phyloP scores from a whole-genome alignment of 2,888 invertebrate species.

The Chrysina gloriosa region DNA sequence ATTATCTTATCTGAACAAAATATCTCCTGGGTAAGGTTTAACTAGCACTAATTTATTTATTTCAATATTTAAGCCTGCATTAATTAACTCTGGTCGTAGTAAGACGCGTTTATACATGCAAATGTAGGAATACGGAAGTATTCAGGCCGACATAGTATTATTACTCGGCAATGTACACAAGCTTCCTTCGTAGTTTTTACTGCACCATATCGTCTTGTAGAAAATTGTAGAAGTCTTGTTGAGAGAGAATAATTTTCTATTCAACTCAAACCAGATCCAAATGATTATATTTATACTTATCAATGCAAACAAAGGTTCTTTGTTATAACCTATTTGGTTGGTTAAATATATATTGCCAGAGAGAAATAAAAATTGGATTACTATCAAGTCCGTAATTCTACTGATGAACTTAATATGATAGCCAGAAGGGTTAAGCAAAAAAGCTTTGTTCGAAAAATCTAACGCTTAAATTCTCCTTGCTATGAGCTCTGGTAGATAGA shows the following conservation, averaged over 20 bases:
- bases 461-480: too few species aligned
- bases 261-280: too few species aligned
- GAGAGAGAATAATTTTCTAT: neutral
- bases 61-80: conserved; percentile 41
- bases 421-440: too few species aligned
- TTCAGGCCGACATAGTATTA: neutral
- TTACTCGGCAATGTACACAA: neutral
- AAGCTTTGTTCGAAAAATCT: too few species aligned
- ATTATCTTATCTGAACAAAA: conserved; percentile 49
- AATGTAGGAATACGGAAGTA: neutral
- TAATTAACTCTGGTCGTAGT: conserved; percentile 35
- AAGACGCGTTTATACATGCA: neutral
- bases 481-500: too few species aligned
- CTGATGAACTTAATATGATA: too few species aligned
- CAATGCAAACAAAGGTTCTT: too few species aligned
- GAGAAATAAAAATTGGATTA: too few species aligned
- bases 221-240: neutral
- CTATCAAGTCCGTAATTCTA: too few species aligned
- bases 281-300: too few species aligned
- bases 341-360: too few species aligned
- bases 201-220: neutral
- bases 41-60: conserved; percentile 41
- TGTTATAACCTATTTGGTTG: too few species aligned
- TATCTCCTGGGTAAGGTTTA: conserved; percentile 40
- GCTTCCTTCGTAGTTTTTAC: neutral